Evolutionary conservation across 92 coral and sea anemone species (phyloP).

Genomic region (Siderastrea radians): DNA sequence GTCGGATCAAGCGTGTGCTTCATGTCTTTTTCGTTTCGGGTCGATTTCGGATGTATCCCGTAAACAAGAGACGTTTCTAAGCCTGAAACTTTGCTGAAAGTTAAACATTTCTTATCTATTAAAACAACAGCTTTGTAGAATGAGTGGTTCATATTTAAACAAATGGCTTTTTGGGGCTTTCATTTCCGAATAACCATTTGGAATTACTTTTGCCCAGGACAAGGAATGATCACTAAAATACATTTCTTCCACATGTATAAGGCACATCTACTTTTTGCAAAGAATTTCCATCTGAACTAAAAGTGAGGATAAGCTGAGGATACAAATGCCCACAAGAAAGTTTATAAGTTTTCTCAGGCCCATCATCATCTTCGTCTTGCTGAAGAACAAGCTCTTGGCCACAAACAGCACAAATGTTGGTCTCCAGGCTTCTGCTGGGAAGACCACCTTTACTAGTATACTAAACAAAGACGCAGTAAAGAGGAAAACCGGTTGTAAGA

Average conservation of each 20-base stretch:
- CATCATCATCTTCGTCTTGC: slow-evolving; percentile 71
- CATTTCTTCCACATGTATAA: neutral
- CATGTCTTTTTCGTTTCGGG: no score
- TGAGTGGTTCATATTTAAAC: no score
- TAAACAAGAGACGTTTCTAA: no score
- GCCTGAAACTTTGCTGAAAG: no score
- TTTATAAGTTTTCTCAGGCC: slow-evolving; percentile 96
- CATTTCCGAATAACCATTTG: no score
- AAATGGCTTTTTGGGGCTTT: no score
- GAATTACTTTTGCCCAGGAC: no score
- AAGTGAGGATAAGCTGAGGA: slow-evolving; percentile 52
- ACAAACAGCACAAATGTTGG: slow-evolving; percentile 95
- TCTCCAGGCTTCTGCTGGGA: slow-evolving; percentile 91
- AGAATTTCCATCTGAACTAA: neutral
- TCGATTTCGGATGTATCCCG: no score
- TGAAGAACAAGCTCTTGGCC: slow-evolving; percentile 82
- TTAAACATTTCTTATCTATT: no score
- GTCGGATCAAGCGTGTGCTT: no score
- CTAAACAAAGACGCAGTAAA: slow-evolving; percentile 38
- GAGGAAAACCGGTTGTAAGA: neutral
- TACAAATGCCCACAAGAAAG: slow-evolving; percentile 98
- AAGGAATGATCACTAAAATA: no score
- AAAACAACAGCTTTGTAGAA: no score
- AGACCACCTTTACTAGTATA: slow-evolving; percentile 90
- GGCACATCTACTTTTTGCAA: neutral